Percentiles rank a stretch among this genome's conserved stretches.
phyloP scores from a whole-genome alignment of 2,888 invertebrate species.

The Liodrosophila aerea region DNA sequence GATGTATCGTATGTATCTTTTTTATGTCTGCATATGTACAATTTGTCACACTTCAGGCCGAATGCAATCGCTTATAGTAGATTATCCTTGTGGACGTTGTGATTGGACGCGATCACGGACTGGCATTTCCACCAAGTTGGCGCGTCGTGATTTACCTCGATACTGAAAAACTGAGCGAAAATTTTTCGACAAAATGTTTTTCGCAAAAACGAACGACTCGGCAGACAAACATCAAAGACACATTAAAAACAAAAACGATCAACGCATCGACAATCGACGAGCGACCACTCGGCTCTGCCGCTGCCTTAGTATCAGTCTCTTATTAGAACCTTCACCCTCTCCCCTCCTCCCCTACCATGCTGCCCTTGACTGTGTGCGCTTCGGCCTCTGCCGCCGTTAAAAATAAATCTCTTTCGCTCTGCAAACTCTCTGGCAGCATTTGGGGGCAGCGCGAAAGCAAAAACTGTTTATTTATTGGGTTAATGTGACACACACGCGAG shows the following conservation, averaged over 20 bases:
- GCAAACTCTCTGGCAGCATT: slow-evolving; percentile 22
- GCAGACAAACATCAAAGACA: slow-evolving; percentile 65
- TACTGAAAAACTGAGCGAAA: slow-evolving; percentile 73
- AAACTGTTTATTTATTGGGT: slow-evolving; percentile 70
- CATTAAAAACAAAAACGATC: slow-evolving; percentile 64
- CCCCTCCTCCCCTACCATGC: not conserved
- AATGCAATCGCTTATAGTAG: slow-evolving; percentile 19
- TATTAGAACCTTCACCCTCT: not conserved
- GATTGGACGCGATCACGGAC: slow-evolving; percentile 44
- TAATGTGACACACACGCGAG: slow-evolving; percentile 71
- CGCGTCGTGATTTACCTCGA: slow-evolving; percentile 73
- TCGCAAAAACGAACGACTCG: slow-evolving; percentile 56
- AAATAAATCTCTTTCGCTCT: slow-evolving; percentile 40
- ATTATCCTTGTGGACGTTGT: slow-evolving; percentile 54
- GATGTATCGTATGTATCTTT: not conserved
- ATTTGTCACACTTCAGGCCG: slow-evolving; percentile 50
- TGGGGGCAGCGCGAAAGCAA: slow-evolving; percentile 15
- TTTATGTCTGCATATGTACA: slow-evolving; percentile 8
- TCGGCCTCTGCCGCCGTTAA: slow-evolving; percentile 31
- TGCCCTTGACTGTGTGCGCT: slow-evolving; percentile 57
- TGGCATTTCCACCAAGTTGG: slow-evolving; percentile 66
- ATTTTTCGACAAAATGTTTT: slow-evolving; percentile 49
- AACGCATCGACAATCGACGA: slow-evolving; percentile 54
- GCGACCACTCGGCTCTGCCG: slow-evolving; percentile 39
- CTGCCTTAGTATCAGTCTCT: slow-evolving; percentile 1